Percentiles rank a stretch among this genome's conserved stretches.
Evolutionary conservation across 2,888 invertebrate species (phyloP).

Genomic region (Lasioglossum marginatum): DNA sequence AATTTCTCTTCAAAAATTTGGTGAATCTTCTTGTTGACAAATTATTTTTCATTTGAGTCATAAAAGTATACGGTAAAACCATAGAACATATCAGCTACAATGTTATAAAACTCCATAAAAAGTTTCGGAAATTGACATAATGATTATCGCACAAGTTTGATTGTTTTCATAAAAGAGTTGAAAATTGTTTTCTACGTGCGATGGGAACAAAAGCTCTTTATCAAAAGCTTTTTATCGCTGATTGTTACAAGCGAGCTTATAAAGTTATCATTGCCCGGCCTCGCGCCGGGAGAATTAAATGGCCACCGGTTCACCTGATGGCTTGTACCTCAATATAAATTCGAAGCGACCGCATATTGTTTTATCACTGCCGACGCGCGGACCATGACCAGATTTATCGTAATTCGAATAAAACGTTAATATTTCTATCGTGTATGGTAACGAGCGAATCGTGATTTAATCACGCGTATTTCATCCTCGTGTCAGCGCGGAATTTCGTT

Average conservation of each 20-base stretch:
- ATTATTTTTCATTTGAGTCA: neutral
- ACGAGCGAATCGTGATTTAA: neutral
- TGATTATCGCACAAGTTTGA: neutral
- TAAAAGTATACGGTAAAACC: neutral
- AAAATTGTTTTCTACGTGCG: neutral
- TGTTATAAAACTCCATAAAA: neutral
- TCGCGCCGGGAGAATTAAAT: neutral
- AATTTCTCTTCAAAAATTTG: neutral
- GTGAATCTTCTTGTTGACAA: neutral
- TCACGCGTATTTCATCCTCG: neutral
- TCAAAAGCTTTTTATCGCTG: neutral
- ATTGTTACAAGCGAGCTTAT: neutral
- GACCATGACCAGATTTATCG: neutral
- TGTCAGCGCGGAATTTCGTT: neutral
- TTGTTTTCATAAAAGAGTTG: neutral
- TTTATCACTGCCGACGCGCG: neutral
- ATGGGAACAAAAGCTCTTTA: neutral
- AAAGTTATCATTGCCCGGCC: neutral
- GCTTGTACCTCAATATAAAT: constrained; percentile 13
- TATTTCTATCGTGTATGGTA: neutral
- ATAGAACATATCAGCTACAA: neutral
- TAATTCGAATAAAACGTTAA: constrained; percentile 26
- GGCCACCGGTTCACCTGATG: neutral
- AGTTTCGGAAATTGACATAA: neutral
- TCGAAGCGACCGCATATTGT: constrained; percentile 8